phyloP scores from a whole-genome alignment of 35 echinoderm and acorn worm species.

The Patiria miniata region DNA sequence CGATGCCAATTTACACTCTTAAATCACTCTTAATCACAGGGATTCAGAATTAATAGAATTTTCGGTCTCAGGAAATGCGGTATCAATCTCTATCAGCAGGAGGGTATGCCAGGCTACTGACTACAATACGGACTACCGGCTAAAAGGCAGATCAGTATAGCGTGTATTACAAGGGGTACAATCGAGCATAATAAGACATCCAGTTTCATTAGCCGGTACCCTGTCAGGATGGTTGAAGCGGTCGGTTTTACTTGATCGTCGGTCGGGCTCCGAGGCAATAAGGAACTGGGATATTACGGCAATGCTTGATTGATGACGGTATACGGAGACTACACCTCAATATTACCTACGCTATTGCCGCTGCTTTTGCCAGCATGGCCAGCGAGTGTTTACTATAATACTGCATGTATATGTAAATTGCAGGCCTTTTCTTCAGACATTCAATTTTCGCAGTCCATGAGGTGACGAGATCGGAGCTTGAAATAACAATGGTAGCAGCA shows the following conservation, averaged over 20 bases:
- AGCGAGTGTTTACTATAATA: not conserved
- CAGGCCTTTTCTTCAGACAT: not conserved
- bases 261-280: slow-evolving; percentile 17
- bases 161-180: slow-evolving; percentile 4
- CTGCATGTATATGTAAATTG: not conserved
- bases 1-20: not conserved
- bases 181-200: slow-evolving; percentile 26
- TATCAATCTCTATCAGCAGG: not conserved
- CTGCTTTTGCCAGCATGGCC: not conserved
- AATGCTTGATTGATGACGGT: not conserved
- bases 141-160: not conserved
- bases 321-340: not conserved
- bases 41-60: slow-evolving; percentile 24
- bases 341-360: not conserved
- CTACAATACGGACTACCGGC: not conserved
- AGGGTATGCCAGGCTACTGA: not conserved
- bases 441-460: not conserved
- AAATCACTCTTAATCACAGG: slow-evolving; percentile 26
- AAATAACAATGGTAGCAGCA: too few relatives aligned
- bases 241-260: not conserved
- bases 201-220: slow-evolving; percentile 18
- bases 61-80: not conserved
- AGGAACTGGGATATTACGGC: slow-evolving; percentile 12
- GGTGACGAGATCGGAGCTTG: too few relatives aligned
- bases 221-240: slow-evolving; percentile 3